Evolutionary conservation across 2,113 vertebrate species (phyloP), one percentile per base, ranked within the genome.

Genomic region (Prinia subflava): DNA sequence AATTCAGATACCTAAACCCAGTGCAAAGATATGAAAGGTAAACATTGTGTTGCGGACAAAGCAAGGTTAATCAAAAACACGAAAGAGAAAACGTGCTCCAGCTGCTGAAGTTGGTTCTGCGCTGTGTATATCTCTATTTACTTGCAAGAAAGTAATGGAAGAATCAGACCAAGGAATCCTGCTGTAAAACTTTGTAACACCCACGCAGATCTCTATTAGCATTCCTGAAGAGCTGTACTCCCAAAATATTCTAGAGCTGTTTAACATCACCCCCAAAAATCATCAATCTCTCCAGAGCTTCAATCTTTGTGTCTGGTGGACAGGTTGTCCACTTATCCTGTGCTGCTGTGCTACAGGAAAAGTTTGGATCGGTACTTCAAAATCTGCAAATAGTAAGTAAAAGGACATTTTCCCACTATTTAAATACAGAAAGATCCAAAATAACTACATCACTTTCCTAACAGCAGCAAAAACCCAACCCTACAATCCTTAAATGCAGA

Each of bases 301-400:
- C 21, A 46, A 0, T 33, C 62, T 73, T 47, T 17, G 4, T 70
- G 31, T 30, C 47, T 47, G 13, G 8, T 70, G 59, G 47, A 39
- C 25, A 86, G 50, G 22, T 1, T 87, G 21, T 27, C 5, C 0
- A 0, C 50, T 83, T 39, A 70, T 67, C 47, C 68, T 56, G 5
- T 27, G 15, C 37, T 65, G 22, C 0, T 56, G 67, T 64, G 37
- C 44, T 82, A 65, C 14, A 27, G 27, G 13, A 50, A 84, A 60
- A 65, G 31, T 17, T 21, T 28, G 35, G 35, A 78, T 52, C 33
- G 31, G 27, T 62, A 64, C 68, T 79, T 64, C 53, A 75, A 50
- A 59, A 44, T 35, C 71, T 67, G 35, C 19, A 87, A 67, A 57
- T 8, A 16, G 8, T 39, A 62, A 87, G 52, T 63, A 30, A 55